These are phyloP conservation scores for Drosophila chauvacae DNA, from an alignment of 1,140 invertebrate genomes.

Conservation along the genomic window DNA sequence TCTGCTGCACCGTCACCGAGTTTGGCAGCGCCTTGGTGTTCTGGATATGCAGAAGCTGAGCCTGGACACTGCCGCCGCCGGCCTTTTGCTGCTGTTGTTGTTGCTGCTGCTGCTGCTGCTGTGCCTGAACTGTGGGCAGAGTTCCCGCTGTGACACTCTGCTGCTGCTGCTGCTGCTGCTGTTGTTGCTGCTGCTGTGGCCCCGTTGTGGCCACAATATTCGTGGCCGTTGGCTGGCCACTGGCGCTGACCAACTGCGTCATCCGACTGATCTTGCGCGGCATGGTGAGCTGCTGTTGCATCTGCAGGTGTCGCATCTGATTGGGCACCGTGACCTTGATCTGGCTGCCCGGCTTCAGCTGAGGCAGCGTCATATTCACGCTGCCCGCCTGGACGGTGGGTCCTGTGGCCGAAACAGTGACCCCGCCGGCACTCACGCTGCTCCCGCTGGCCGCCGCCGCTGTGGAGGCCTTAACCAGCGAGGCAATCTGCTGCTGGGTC, in stretches of 20 bases:
- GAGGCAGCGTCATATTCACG: constrained; percentile 83
- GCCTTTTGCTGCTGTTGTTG: constrained; percentile 52
- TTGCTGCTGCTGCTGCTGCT: constrained; percentile 28
- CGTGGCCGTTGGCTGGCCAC: constrained; percentile 58
- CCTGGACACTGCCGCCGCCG: constrained; percentile 66
- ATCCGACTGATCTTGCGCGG: constrained; percentile 87
- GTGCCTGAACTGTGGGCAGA: constrained; percentile 40
- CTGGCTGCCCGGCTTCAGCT: constrained; percentile 79
- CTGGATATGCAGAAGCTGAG: constrained; percentile 80
- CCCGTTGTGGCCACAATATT: constrained; percentile 64
- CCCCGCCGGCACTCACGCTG: constrained; percentile 65
- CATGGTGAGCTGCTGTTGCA: constrained; percentile 89
- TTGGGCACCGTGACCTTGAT: constrained; percentile 87
- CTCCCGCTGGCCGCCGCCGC: constrained; percentile 78
- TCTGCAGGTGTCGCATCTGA: constrained; percentile 89
- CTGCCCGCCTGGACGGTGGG: constrained; percentile 85
- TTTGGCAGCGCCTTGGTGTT: constrained; percentile 87
- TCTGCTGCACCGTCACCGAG: constrained; percentile 90
- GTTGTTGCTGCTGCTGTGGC: constrained; percentile 24
- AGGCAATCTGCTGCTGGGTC: constrained; percentile 78
- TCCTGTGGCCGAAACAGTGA: constrained; percentile 82
- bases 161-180: constrained; percentile 52
- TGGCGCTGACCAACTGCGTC: constrained; percentile 86
- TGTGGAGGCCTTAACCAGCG: constrained; percentile 84
- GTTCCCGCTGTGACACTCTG: constrained; percentile 72